Evolutionary conservation across 37 sponge, comb jelly and placozoan species (phyloP), one percentile per base, ranked within the genome.

Genomic region (Agelas oroides): DNA sequence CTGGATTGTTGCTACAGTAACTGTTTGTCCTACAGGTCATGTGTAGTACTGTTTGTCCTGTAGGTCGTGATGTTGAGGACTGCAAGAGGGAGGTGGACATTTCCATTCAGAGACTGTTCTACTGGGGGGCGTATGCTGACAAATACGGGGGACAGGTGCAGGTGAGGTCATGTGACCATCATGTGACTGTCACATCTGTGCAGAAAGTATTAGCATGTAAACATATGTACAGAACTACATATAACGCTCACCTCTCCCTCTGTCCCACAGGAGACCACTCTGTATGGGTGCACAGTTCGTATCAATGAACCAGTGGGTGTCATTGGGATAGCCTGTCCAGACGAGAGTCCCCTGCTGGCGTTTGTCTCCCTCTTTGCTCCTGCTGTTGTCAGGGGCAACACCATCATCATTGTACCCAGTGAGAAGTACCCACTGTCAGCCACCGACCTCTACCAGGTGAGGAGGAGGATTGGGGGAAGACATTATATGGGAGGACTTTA

Each of bases 121-220:
- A 93, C 77, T 96, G 94, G 87, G 99, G 97, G 21, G 99, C 97
- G 25, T 96, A 96, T 84, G 97, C 97, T 79, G 99, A 98, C 93
- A 97, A 97, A 55, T 97, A 90, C 41, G 98, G 98, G 33, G 96
- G 98, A 0, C 65, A 73, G 25, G 98, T 97, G 24, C 97, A 97
- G 88, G 94, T 93, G 8, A n/a, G 85, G 53, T n/a, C 23, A 36
- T 46, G 46, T 46, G 46, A 46, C 46, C 6, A 46, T 46, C 31
- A 27, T 34, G 24, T 14, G 37, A 35, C 16, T 41, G 19, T 40
- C 8, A 46, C 46, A 46, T 12, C 11, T 13, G 13, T 62, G 5
- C 63, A 28, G 13, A 13, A 13, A 13, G 2, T 13, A 6, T n/a
- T 13, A 13, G 63, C 5, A 62, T 62, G 5, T 27, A 5, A 28